Base-by-base conservation (phyloP, 2,113 vertebrate species). In the Taxidea taxus region DNA sequence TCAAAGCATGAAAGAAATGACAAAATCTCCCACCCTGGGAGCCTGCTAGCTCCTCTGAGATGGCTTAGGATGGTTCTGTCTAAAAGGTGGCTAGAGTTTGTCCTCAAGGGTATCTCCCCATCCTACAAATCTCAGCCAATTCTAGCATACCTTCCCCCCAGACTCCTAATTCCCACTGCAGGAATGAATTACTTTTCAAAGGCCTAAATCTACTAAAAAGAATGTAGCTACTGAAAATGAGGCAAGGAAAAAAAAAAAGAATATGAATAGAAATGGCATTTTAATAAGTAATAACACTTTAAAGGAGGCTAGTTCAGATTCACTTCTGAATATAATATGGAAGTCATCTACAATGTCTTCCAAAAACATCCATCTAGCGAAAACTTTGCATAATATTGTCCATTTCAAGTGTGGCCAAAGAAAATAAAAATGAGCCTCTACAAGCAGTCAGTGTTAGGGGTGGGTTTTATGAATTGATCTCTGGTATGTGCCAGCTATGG, bases 251-350 rank as follows among this genome's bases (percentile, higher is more conserved):
- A 58, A 49, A 49, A 58, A 58, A 96, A 68, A 89, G 90, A 96
- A 84, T 95, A 85, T 90, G 95, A 96, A 88, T 94, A 97, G 84
- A 98, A 98, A 97, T 97, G 84, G 49, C 49, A 87, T 96, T 98
- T 98, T 98, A 98, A 93, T 96, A 97, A 93, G 87, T 84, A 96
- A 97, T 96, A 90, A 96, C 90, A 92, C 62, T 97, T 89, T 75
- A 64, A 97, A 56, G 51, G 82, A 91, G 80, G 56, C 72, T 77
- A 68, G 95, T 84, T 95, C 56, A 66, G 80, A 96, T 70, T 87
- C 94, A 90, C 75, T 96, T 95, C 75, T 92, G 80, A 96, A 93
- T 97, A 77, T 90, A 90, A 92, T 84, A 64, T 0, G 87, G 62
- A 95, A 95, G 96, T 78, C 96, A 97, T 95, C 72, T 49, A 51